Base-by-base conservation (phyloP, 2,888 invertebrate genomes). In the Drosophila cognata region DNA sequence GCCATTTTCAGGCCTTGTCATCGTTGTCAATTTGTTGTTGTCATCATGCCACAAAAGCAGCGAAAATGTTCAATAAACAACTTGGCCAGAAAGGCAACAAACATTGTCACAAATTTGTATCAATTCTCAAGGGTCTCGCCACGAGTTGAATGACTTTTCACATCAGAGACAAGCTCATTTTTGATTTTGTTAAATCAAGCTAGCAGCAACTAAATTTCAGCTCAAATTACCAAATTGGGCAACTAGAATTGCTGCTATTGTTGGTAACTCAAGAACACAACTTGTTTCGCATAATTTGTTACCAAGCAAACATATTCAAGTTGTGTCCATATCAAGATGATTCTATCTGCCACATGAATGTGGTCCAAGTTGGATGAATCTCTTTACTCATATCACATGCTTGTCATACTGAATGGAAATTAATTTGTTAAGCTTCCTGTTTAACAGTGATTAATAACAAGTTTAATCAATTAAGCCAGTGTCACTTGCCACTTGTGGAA, bases 1-100 rank as follows among this genome's bases (percentile, higher is more conserved):
- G 79, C 82, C 82, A 86, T 88, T 74, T 90, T 35, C 59, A 70
- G 85, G 89, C 88, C 88, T 69, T 78, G 83, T 77, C 81, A 61
- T 13, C 58, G 60, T 46, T 56, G 50, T 41, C 36, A 28, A 36
- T 57, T 60, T 48, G 28, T 38, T 52, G 21, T 21, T 21, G 21
- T 21, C 21, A 21, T 21, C 55, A 11, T 60, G 58, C 63, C 61
- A 55, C 66, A 60, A 52, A 70, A 50, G 60, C 55, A 70, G 69
- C 59, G 62, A 82, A 89, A 71, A 71, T 85, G 71, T 57, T 72
- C 61, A 85, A 46, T 25, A 46, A 46, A 67, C 80, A 83, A 73
- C 64, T 73, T 65, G 60, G 41, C 57, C 55, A 41, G 21, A 56
- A 38, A 53, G 41, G 25, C 58, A 4, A 10, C 51, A 59, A 56